Base-by-base conservation (phyloP, 2,113 vertebrate species). In the Osmerus eperlanus region DNA sequence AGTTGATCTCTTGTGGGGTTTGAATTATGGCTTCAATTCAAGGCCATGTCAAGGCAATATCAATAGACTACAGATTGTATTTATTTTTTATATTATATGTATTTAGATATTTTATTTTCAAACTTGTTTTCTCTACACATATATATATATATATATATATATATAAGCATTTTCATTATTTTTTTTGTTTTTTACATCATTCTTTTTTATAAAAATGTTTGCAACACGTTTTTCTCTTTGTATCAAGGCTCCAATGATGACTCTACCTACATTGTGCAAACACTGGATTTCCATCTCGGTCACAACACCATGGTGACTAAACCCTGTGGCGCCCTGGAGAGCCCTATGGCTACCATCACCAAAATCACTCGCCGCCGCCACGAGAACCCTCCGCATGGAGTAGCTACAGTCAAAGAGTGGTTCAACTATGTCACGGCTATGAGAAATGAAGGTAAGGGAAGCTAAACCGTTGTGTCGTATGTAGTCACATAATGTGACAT, bases 301-400 rank as follows among this genome's bases (percentile, higher is more conserved):
- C 97, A 99, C 66, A 99, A 99, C 79, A 99, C 97, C 0, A 99
- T 99, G 96, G 96, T 99, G 68, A 99, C 97, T 59, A 99, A 98
- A 78, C 97, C 97, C 0, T 98, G 97, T 2, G 97, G 97, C 13
- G 96, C 97, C 12, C 90, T 99, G 0, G 96, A 99, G 77, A 98
- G 96, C 83, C 97, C 96, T 0, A 99, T 99, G 97, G 97, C 97
- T 21, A 99, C 97, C 4, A 99, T 99, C 79, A 99, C 97, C 3
- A 99, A 99, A 85, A 98, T 99, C 80, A 98, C 96, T 0, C 91
- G 97, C 7, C 93, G 95, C 0, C 94, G 96, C 18, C 97, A 99
- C 0, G 96, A 99, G 82, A 99, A 99, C 76, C 96, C 97, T 0
- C 97, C 97, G 0, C 96, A 99, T 0, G 97, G 97, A 51, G 97